Conservation (phyloP, 1,140 invertebrate species). For the Drosophila pectinifera region DNA sequence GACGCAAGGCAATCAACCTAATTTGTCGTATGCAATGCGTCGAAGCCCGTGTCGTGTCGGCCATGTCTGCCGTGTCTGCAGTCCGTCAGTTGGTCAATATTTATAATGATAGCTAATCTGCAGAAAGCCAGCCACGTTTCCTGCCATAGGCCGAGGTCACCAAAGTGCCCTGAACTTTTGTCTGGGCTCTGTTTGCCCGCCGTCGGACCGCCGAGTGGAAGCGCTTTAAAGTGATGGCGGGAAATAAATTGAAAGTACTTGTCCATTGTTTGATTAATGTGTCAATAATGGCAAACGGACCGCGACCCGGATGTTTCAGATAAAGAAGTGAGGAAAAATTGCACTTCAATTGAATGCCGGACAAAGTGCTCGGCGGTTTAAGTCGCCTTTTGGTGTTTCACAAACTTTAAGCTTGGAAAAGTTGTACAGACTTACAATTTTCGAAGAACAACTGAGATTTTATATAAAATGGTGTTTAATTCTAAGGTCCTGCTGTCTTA, state of each 20-base stretch:
- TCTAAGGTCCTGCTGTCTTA: too few relatives aligned
- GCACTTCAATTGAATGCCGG: conserved; percentile 20
- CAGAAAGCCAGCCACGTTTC: conserved; percentile 38
- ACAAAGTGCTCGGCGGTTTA: conserved; percentile 29
- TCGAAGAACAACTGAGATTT: not conserved
- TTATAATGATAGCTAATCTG: conserved; percentile 80
- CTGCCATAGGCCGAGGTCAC: conserved; percentile 44
- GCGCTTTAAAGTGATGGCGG: conserved; percentile 65
- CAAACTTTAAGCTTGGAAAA: not conserved
- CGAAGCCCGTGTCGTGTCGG: conserved; percentile 29
- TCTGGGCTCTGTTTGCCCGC: conserved; percentile 47
- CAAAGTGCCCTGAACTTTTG: conserved; percentile 28
- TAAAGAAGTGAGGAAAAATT: conserved; percentile 23
- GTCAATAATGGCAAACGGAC: conserved; percentile 72
- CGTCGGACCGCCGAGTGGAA: conserved; percentile 25
- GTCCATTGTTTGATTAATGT: conserved; percentile 81
- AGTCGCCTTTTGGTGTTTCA: not conserved
- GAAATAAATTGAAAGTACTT: conserved; percentile 81
- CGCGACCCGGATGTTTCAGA: conserved; percentile 33
- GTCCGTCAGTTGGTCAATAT: conserved; percentile 74
- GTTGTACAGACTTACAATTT: not conserved
- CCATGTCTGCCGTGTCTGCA: conserved; percentile 35
- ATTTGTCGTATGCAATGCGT: conserved; percentile 76
- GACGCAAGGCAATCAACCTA: conserved; percentile 79
- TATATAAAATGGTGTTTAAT: too few relatives aligned